Percentiles rank a stretch among this genome's conserved stretches.
Conservation (phyloP, 2,888 invertebrate genomes). For the Xanthia icteritia region DNA sequence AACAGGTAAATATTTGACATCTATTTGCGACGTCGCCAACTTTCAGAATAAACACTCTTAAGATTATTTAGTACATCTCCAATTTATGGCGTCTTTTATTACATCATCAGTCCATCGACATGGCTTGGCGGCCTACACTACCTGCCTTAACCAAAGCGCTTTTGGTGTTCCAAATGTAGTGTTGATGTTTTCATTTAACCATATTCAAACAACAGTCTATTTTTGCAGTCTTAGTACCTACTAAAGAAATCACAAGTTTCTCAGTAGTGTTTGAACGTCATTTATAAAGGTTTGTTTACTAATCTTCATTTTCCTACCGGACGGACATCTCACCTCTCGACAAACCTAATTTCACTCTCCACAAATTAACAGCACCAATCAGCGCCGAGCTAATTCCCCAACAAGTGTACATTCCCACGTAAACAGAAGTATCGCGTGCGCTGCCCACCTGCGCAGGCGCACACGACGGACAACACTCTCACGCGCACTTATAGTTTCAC, state of each 20-base stretch:
- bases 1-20: too few species aligned
- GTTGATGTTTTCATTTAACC: not conserved
- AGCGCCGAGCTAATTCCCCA: slow-evolving; percentile 51
- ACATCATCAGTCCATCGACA: not conserved
- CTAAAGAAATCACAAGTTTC: not conserved
- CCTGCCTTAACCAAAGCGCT: too few species aligned
- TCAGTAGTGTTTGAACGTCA: too few species aligned
- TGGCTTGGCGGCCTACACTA: not conserved
- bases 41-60: too few species aligned
- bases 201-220: not conserved
- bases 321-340: not conserved
- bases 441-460: slow-evolving; percentile 63
- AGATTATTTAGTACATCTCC: not conserved
- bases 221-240: not conserved
- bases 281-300: too few species aligned
- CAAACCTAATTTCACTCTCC: slow-evolving; percentile 25
- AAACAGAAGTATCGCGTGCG: slow-evolving; percentile 64
- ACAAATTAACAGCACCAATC: slow-evolving; percentile 52
- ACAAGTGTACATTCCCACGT: slow-evolving; percentile 63
- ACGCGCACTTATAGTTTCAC: slow-evolving; percentile 61
- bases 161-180: not conserved
- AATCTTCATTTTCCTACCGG: too few species aligned
- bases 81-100: not conserved
- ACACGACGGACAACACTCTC: slow-evolving; percentile 49
- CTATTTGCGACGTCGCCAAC: too few species aligned